Evolutionary conservation across 2,113 vertebrate species (phyloP).

Genomic region (Dicaeum eximium): DNA sequence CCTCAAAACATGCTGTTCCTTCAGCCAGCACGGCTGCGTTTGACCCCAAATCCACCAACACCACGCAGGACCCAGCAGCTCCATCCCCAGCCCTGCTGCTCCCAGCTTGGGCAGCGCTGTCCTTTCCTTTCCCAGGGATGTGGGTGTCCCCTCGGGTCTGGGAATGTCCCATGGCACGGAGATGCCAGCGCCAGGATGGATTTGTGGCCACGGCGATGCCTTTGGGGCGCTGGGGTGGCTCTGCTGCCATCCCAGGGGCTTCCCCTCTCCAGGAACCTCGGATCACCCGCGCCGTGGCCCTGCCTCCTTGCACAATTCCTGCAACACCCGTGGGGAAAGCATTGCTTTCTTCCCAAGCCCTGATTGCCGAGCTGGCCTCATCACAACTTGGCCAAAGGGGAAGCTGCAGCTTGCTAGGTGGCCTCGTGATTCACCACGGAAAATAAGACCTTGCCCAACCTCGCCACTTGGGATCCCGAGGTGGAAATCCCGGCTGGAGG

Average conservation of each 20-base stretch:
- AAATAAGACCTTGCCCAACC: slow-evolving; percentile 26
- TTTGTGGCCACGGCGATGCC: accelerated
- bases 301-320: not conserved
- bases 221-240: not conserved
- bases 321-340: not conserved
- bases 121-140: not conserved
- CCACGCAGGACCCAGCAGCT: not conserved
- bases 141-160: too few relatives aligned
- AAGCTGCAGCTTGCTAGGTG: not conserved
- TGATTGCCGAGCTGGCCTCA: not conserved
- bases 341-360: not conserved
- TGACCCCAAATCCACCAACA: not conserved
- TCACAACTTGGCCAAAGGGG: not conserved
- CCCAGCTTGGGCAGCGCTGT: accelerated
- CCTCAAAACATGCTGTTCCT: not conserved
- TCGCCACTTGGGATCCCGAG: accelerated
- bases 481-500: not conserved
- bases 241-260: not conserved
- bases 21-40: not conserved
- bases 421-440: slow-evolving; percentile 1
- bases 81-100: not conserved
- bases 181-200: accelerated
- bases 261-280: not conserved
- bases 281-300: not conserved
- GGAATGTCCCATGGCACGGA: accelerated